Percentiles rank a stretch among this genome's conserved stretches.
These are phyloP conservation scores for Cynopterus sphinx DNA, from an alignment of 2,797 vertebrate species.

Conservation along the genomic window DNA sequence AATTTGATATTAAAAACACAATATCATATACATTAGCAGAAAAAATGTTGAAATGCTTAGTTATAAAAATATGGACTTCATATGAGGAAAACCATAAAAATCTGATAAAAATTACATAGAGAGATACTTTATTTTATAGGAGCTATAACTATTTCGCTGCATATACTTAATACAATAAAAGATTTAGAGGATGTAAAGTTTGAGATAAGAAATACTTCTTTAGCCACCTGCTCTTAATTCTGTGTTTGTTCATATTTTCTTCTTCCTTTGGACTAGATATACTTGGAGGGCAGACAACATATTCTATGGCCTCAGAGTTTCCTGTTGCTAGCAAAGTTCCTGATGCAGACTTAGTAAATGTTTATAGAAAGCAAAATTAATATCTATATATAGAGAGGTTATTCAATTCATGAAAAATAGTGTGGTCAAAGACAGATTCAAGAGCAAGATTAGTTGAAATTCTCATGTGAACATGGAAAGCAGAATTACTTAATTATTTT, in stretches of 20 bases:
- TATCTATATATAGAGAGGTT: background rate
- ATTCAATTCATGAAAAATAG: background rate
- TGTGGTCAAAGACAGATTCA: background rate
- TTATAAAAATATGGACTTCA: background rate
- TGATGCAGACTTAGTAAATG: background rate
- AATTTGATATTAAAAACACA: background rate
- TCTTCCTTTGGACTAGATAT: background rate
- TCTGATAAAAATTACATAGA: background rate
- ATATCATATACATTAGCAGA: background rate
- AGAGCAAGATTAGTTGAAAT: background rate
- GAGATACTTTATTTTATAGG: background rate
- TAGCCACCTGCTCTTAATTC: background rate
- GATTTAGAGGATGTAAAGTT: background rate
- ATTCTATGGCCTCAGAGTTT: background rate
- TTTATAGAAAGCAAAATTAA: background rate
- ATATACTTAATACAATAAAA: background rate
- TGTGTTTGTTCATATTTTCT: background rate
- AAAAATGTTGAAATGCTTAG: background rate
- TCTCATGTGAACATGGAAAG: background rate
- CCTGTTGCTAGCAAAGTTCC: background rate
- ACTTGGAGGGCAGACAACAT: background rate
- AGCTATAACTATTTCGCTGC: background rate
- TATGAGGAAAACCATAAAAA: background rate
- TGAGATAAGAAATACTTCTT: background rate
- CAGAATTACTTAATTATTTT: no score